phyloP scores from a whole-genome alignment of 2,113 vertebrate species.

The Machaerirhynchus nigripectus region DNA sequence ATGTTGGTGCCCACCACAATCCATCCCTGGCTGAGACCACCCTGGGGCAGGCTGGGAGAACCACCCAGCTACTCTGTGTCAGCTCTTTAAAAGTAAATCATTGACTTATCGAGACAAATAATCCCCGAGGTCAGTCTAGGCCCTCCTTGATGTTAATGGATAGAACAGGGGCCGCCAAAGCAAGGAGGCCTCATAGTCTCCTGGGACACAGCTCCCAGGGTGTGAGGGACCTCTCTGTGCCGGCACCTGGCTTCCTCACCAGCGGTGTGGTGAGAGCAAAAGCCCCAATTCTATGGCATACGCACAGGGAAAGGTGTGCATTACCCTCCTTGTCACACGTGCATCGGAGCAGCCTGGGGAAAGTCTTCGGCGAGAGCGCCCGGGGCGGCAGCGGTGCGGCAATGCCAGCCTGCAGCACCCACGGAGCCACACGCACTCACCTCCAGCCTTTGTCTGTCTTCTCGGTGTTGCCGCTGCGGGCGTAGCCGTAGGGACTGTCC shows the following conservation, averaged over 20 bases:
- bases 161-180: background rate
- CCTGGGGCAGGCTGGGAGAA: accelerated
- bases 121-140: background rate
- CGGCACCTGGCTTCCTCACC: background rate
- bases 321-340: accelerated
- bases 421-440: background rate
- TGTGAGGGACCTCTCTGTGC: background rate
- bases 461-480: accelerated
- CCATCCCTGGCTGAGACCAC: accelerated
- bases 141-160: background rate
- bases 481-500: background rate
- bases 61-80: background rate
- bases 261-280: accelerated
- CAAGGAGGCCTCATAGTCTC: background rate
- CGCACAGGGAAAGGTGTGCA: accelerated
- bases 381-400: accelerated
- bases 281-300: accelerated
- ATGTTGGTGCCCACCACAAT: background rate
- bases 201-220: background rate
- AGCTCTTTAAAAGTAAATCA: background rate
- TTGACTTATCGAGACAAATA: background rate
- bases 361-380: accelerated
- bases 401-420: accelerated
- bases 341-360: accelerated
- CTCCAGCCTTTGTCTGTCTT: slow-evolving; percentile 11